These are phyloP conservation scores for Myrmecobius fasciatus DNA, from an alignment of 2,113 vertebrate genomes.

Conservation along the genomic window DNA sequence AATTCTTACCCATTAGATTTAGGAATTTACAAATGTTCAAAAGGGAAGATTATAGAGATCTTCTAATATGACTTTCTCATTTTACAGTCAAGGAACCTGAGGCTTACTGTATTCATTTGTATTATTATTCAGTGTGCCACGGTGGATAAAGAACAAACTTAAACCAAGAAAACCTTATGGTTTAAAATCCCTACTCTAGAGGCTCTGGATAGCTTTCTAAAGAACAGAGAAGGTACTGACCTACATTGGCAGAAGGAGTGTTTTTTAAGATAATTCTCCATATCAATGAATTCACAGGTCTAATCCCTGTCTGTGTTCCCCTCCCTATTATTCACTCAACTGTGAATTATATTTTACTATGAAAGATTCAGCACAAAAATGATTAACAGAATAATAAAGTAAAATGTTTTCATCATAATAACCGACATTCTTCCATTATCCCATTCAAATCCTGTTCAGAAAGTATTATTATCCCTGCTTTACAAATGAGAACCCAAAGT, in stretches of 20 bases:
- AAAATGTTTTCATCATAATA: neutral
- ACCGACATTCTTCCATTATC: neutral
- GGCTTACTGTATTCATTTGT: neutral
- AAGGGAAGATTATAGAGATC: neutral
- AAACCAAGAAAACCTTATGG: neutral
- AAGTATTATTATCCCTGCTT: neutral
- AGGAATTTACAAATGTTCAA: neutral
- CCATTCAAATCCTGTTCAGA: neutral
- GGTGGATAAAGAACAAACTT: neutral
- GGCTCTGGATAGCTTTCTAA: neutral
- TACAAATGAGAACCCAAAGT: neutral
- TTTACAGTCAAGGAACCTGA: neutral
- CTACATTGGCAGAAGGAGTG: neutral
- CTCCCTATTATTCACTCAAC: neutral
- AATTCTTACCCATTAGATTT: neutral
- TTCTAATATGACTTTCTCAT: neutral
- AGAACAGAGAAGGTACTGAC: neutral
- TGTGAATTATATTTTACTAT: constrained; percentile 35
- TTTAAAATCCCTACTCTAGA: neutral
- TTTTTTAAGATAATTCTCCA: neutral
- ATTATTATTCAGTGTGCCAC: neutral
- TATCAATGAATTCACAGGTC: neutral
- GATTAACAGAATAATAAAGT: neutral
- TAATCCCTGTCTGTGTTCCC: neutral
- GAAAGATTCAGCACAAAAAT: constrained; percentile 6